phyloP scores from a whole-genome alignment of 2,888 invertebrate species.

The Busseola fusca region DNA sequence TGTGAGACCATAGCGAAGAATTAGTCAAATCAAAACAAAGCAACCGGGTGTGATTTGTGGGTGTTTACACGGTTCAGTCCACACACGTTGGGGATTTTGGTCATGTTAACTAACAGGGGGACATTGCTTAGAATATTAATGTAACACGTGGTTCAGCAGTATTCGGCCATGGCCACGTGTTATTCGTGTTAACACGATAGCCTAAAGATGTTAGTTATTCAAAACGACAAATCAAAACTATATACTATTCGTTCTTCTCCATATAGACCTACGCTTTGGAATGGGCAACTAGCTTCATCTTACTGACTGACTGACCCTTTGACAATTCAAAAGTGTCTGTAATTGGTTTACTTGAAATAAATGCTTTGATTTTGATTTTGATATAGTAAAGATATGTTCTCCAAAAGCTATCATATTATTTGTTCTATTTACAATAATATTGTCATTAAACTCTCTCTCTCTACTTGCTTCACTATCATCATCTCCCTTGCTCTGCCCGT shows the following conservation, averaged over 20 bases:
- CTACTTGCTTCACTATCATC: neutral
- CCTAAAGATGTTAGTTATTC: neutral
- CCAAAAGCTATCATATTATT: neutral
- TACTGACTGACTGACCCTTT: too few relatives aligned
- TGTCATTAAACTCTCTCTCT: neutral
- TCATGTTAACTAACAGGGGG: slow-evolving; percentile 29
- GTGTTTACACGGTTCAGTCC: slow-evolving; percentile 13
- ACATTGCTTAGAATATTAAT: slow-evolving; percentile 53
- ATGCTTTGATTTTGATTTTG: too few relatives aligned
- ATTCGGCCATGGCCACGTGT: neutral
- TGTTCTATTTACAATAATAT: neutral
- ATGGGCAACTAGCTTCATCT: too few relatives aligned
- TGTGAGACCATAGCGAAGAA: neutral
- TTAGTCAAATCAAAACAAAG: slow-evolving; percentile 17
- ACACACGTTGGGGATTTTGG: slow-evolving; percentile 40
- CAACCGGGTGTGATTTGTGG: slow-evolving; percentile 21
- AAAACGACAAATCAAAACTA: neutral
- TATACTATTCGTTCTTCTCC: too few relatives aligned
- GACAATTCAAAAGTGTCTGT: too few relatives aligned
- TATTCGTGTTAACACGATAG: neutral
- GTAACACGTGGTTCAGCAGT: slow-evolving; percentile 28
- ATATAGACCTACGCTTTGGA: too few relatives aligned
- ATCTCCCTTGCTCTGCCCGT: neutral
- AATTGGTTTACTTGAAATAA: too few relatives aligned
- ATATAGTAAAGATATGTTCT: neutral